Base-by-base conservation (phyloP, 2,797 vertebrate genomes). In the Gymnoscopelus microlampas region DNA sequence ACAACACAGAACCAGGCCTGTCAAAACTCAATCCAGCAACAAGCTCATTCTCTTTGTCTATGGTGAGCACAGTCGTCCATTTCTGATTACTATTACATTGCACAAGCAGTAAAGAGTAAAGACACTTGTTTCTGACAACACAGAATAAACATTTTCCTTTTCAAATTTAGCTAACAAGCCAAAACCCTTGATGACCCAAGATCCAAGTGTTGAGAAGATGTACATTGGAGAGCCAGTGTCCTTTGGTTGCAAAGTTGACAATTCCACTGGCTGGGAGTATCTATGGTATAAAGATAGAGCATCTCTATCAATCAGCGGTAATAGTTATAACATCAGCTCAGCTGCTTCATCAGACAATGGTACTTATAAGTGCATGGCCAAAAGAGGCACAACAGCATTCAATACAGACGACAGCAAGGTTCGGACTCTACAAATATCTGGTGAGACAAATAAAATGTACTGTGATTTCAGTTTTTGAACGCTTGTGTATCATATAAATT, bases 191-290 rank as follows among this genome's bases (percentile, higher is more conserved):
- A 55, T 84, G 5, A 80, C 66, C 29, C 80, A 32, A 53, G 0
- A 13, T 23, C 85, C 85, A 54, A 4, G 62, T 2, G 62, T 0
- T 63, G 0, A 66, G 14, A 70, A 50, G 53, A 32, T 90, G 2
- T 90, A 88, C 15, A 3, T 2, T 3, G 81, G 79, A 66, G 88
- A 88, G 65, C 8, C 11, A 0, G 49, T 87, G 56, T 29, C 44
- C 47, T 77, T 87, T 0, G 1, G n/a, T 24, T 90, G 87, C 66
- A 5, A 14, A 44, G 69, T 87, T 13, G 0, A 44, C 29, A 1
- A 23, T 0, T 71, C 82, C 0, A 57, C 10, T 53, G 88, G 65
- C 47, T 89, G 81, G 88, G 23, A 7, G 53, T 83, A 85, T 68
- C 0, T 55, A 6, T 90, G 83, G 82, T 63, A 23, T 60, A 85